phyloP scores from a whole-genome alignment of 2,888 invertebrate genomes.

The Antheraea assamensis region DNA sequence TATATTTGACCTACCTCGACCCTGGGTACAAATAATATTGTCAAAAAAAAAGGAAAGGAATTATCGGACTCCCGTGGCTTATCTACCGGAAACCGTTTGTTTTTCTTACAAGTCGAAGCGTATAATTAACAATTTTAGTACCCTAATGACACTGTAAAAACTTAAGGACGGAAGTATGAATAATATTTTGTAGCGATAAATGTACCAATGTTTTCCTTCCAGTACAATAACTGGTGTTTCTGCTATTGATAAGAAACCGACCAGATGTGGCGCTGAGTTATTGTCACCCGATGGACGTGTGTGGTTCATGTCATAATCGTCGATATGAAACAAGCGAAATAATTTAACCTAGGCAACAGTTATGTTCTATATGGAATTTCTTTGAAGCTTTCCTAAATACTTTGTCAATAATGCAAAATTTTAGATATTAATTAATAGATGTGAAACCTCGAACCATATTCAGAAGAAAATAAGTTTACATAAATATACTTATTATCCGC shows the following conservation, averaged over 20 bases:
- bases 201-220: slow-evolving; percentile 66
- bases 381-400: too few species aligned
- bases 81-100: slow-evolving; percentile 35
- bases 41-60: slow-evolving; percentile 20
- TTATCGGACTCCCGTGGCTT: slow-evolving; percentile 27
- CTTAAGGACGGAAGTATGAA: slow-evolving; percentile 69
- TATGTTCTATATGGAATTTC: too few species aligned
- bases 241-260: slow-evolving; percentile 66
- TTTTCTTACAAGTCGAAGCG: slow-evolving; percentile 38
- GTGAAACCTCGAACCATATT: too few species aligned
- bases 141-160: slow-evolving; percentile 50
- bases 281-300: slow-evolving; percentile 33
- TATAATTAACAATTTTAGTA: slow-evolving; percentile 42
- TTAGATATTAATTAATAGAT: too few species aligned
- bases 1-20: slow-evolving; percentile 24
- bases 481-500: slow-evolving; percentile 31
- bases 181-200: slow-evolving; percentile 62
- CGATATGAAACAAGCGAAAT: too few species aligned
- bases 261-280: slow-evolving; percentile 66
- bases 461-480: too few species aligned
- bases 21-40: slow-evolving; percentile 28
- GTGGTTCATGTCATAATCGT: slow-evolving; percentile 37
- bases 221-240: slow-evolving; percentile 64
- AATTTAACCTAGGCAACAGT: too few species aligned
- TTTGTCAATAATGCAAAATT: too few species aligned